Percentiles rank a stretch among this genome's conserved stretches.
Conservation (phyloP, 2,888 invertebrate species). For the Cheilosia urbana region DNA sequence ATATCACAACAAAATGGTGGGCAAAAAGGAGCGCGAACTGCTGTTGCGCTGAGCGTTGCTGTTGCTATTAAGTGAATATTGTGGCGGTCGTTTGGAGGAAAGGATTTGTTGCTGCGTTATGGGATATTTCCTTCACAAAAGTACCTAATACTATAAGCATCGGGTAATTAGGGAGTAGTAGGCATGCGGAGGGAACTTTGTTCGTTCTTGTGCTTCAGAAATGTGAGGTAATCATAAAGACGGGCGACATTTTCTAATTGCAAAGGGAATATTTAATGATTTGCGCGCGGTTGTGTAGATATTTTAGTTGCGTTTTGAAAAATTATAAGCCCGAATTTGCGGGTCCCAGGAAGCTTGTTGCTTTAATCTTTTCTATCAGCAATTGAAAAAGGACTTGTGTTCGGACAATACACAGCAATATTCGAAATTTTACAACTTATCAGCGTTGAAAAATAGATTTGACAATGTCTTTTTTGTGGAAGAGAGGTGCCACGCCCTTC, state of each 20-base stretch:
- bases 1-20: conserved; percentile 33
- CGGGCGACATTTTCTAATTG: not conserved
- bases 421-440: too few species aligned
- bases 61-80: conserved; percentile 34
- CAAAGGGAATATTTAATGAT: conserved; percentile 4
- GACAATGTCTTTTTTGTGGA: too few species aligned
- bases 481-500: too few species aligned
- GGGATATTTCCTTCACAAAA: conserved; percentile 33
- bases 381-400: too few species aligned
- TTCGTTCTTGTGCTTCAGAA: not conserved
- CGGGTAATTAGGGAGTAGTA: conserved; percentile 2
- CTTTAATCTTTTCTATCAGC: too few species aligned
- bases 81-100: not conserved
- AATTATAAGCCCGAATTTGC: too few species aligned
- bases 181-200: not conserved
- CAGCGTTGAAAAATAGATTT: too few species aligned
- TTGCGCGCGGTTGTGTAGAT: not conserved
- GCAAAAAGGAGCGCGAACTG: conserved; percentile 2
- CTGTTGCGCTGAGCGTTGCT: conserved; percentile 13
- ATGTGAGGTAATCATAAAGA: not conserved
- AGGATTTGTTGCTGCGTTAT: conserved; percentile 32
- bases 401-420: too few species aligned
- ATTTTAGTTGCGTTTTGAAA: not conserved
- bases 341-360: too few species aligned
- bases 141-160: conserved; percentile 19